Evolutionary conservation across 2,113 vertebrate species (phyloP).

Genomic region (Crotalus tigris): DNA sequence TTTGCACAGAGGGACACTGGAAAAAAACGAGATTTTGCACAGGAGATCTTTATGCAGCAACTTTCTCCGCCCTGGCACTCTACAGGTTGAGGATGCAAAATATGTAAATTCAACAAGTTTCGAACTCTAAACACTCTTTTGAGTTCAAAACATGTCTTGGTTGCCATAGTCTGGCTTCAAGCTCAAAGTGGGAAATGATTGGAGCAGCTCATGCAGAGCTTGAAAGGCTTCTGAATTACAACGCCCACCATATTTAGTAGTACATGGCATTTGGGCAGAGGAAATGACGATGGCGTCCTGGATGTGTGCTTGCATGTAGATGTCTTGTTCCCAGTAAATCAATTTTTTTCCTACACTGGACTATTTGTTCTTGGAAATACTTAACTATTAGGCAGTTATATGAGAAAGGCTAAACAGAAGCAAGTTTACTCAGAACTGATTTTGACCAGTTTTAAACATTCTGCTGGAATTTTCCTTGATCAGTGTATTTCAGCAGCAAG

Average conservation of each 20-base stretch:
- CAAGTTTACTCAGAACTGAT: neutral
- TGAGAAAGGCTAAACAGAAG: neutral
- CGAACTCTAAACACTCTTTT: neutral
- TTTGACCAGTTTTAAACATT: neutral
- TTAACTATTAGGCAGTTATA: neutral
- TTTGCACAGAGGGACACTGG: neutral
- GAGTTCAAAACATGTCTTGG: neutral
- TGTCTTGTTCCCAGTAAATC: neutral
- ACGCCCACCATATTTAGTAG: neutral
- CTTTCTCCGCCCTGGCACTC: neutral
- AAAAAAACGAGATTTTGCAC: accelerated
- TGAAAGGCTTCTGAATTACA: neutral
- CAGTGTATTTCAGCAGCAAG: neutral
- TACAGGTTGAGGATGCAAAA: neutral
- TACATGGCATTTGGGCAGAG: neutral
- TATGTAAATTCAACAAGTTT: neutral
- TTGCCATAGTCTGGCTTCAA: neutral
- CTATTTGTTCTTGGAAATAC: neutral
- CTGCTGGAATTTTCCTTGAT: neutral
- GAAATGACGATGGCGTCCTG: neutral
- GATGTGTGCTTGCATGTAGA: neutral
- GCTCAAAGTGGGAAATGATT: neutral
- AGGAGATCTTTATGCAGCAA: neutral
- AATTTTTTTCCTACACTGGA: neutral
- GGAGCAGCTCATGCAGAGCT: neutral